Percentiles rank a stretch among this genome's conserved stretches.
phyloP scores from a whole-genome alignment of 2,113 vertebrate genomes.

The Hemichromis elongatus region DNA sequence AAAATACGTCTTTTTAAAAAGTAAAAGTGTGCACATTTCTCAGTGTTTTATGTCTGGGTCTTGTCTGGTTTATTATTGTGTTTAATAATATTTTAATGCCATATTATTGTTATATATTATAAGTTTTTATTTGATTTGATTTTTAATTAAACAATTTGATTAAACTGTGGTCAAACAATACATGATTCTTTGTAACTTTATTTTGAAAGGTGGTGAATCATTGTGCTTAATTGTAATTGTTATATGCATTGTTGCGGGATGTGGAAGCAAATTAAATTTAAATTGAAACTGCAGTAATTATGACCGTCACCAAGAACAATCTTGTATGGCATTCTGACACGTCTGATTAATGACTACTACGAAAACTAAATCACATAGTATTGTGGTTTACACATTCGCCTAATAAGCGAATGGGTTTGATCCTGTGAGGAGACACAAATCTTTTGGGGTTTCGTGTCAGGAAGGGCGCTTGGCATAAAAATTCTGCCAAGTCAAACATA shows the following conservation, averaged over 20 bases:
- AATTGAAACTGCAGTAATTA: neutral
- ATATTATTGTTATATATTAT: neutral
- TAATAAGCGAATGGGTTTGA: neutral
- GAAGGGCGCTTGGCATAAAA: neutral
- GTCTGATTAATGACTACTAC: neutral
- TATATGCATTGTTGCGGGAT: neutral
- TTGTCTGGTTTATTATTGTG: neutral
- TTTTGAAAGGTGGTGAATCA: neutral
- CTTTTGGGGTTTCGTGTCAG: neutral
- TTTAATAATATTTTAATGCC: neutral
- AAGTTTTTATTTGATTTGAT: neutral
- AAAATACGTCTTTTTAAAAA: neutral
- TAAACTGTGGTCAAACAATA: neutral
- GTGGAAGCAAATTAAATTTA: neutral
- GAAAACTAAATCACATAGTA: neutral
- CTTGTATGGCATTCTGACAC: neutral
- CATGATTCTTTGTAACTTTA: neutral
- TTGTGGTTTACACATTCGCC: neutral
- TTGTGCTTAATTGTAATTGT: neutral
- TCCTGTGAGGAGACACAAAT: neutral
- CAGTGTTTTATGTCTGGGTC: neutral
- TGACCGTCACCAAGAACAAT: neutral
- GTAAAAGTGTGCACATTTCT: neutral
- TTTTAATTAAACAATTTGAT: neutral
- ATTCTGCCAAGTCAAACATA: neutral